Conservation (phyloP, 2,888 invertebrate species). For the Nomada lathburiana region DNA sequence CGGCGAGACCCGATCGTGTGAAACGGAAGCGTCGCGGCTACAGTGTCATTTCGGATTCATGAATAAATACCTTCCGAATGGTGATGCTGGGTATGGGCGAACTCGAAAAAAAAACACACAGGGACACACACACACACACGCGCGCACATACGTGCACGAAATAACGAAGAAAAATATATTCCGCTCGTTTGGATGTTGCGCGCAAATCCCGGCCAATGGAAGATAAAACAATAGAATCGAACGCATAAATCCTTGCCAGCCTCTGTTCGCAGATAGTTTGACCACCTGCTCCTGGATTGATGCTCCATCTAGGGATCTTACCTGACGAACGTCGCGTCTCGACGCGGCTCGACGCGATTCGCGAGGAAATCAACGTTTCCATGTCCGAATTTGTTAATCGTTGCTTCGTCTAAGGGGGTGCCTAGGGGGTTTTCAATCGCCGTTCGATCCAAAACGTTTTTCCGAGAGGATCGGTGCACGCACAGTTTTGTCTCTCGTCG, state of each 20-base stretch:
- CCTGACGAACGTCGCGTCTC: conserved; percentile 46
- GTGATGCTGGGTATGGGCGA: conserved; percentile 19
- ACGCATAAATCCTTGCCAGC: conserved; percentile 68
- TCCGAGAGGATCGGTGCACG: neutral
- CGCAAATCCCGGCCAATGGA: conserved; percentile 63
- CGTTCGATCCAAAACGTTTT: no score
- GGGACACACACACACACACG: neutral
- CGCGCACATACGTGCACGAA: neutral
- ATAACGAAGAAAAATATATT: conserved; percentile 32
- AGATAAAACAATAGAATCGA: conserved; percentile 68
- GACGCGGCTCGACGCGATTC: conserved; percentile 18
- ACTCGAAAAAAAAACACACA: conserved; percentile 2
- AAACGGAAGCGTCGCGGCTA: conserved; percentile 55
- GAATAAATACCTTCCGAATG: conserved; percentile 66
- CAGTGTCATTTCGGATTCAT: conserved; percentile 71
- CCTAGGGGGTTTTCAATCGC: no score
- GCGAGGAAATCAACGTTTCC: conserved; percentile 38
- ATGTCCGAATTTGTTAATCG: neutral
- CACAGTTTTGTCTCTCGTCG: no score
- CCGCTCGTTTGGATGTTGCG: conserved; percentile 29
- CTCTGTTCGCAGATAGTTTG: conserved; percentile 66
- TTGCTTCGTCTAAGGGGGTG: neutral
- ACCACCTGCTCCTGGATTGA: conserved; percentile 74
- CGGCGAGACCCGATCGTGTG: conserved; percentile 42
- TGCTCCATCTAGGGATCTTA: conserved; percentile 54